Evolutionary conservation across 2,113 vertebrate genomes (phyloP), one percentile per base, ranked within the genome.

Genomic region (Carollia perspicillata): DNA sequence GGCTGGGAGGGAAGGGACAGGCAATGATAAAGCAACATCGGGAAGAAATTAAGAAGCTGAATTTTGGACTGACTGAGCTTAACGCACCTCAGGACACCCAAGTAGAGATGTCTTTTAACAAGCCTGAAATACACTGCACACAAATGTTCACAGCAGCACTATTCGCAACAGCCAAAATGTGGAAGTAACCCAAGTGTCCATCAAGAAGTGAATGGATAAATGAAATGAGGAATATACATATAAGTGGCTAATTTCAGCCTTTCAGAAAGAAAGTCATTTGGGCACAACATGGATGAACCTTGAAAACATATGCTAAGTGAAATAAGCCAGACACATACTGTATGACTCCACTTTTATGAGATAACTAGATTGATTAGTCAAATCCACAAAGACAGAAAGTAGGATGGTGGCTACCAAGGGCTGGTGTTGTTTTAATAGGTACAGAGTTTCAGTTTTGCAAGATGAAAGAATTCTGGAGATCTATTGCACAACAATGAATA

Each of bases 351-450:
- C 37, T 33, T 44, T 23, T 0, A 47, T 2, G n/a, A 74, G 53
- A 5, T 37, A 37, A 26, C 12, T 0, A 42, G 49, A 49, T 1
- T 0, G 49, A 49, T 1, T 0, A 44, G 42, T 55, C 33, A 40
- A 1, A 10, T 8, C 68, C 35, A 4, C 0, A 26, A 35, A 53
- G 37, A 35, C 16, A 51, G 28, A 66, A 37, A 37, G 60, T 10
- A 28, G 33, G 30, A 35, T 0, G 53, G 49, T 6, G 30, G 20
- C 0, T 77, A 47, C 49, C n/a, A 8, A 37, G 75, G 55, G 5
- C 55, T 68, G 35, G 40, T 68, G 20, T 4, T 47, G 47, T 51
- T 51, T 74, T 12, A 12, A 5, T 1, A 8, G 72, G 35, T 33
- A 14, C 44, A 5, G 12, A 33, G 8, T 37, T 86, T 71, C 6